Conservation (phyloP, 2,113 vertebrate species). For the Cinclus cinclus region DNA sequence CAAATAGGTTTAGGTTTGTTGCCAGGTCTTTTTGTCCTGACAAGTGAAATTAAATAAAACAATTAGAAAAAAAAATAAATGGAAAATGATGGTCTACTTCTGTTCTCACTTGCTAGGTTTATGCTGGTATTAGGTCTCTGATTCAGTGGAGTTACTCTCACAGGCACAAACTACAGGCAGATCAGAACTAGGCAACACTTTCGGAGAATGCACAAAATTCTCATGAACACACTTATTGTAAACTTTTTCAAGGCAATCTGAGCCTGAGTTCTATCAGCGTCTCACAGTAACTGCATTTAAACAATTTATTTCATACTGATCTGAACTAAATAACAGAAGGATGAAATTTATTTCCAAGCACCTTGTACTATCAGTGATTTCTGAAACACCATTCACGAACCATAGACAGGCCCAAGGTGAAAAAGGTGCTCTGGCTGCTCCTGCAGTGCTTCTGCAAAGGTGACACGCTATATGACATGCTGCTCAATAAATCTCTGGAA, state of each 20-base stretch:
- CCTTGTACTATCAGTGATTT: background rate
- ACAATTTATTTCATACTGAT: background rate
- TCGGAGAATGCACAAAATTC: background rate
- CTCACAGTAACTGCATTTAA: background rate
- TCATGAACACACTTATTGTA: background rate
- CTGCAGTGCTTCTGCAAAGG: background rate
- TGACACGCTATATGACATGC: accelerated
- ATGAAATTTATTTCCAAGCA: background rate
- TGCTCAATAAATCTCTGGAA: background rate
- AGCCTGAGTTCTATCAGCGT: background rate
- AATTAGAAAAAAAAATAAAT: background rate
- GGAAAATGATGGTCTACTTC: background rate
- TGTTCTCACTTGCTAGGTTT: background rate
- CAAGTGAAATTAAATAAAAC: background rate
- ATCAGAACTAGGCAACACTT: background rate
- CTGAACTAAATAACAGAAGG: background rate
- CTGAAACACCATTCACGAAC: background rate
- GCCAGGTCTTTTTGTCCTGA: background rate
- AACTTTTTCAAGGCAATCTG: background rate
- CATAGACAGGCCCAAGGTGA: background rate
- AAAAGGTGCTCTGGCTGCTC: background rate
- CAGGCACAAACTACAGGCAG: background rate
- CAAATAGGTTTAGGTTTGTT: background rate
- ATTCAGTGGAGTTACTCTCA: background rate
- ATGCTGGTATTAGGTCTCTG: background rate